Base-by-base conservation (phyloP, 2,888 invertebrate species). In the Yponomeuta malinellus region DNA sequence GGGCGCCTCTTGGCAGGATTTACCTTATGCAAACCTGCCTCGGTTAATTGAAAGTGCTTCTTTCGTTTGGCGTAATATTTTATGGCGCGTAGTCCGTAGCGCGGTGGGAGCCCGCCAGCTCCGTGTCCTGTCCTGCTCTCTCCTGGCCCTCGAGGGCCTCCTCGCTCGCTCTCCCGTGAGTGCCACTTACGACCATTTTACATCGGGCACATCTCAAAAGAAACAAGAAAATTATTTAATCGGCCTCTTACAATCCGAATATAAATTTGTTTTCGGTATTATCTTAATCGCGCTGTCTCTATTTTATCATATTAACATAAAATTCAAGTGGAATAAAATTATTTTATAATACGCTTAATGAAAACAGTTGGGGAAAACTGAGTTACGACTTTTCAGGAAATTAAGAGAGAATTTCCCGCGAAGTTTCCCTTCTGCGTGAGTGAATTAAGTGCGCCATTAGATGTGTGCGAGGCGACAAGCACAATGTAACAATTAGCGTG, bases 21-120 rank as follows among this genome's bases (percentile, higher is more conserved):
- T 86, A 83, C 85, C 83, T 87, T 86, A 87, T 85, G 85, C 85
- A 86, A 89, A 88, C 86, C 86, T 87, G 85, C 83, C 85, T 86
- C 83, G 78, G 84, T 89, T 91, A 90, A 91, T 90, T 89, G 87
- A 90, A 90, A 90, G 87, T 86, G 87, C 88, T 88, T 87, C 87
- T 89, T 89, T 89, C 88, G 83, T 89, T 88, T 83, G 83, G 84
- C 82, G 85, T 87, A 87, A 88, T 90, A 90, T 89, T 90, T 90
- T 88, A 88, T 83, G 82, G 85, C 82, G 78, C 80, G 79, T 81
- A 81, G 81, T 81, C 81, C 78, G 78, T 48, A 48, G 74, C 76
- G 80, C 79, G 78, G 77, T 77, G 79, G 80, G 78, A 79, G 78
- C 78, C 80, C 81, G 81, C 81, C 81, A 43, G 33, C 6, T 33